Evolutionary conservation across 2,888 invertebrate species (phyloP).

Genomic region (Cosmia trapezina): DNA sequence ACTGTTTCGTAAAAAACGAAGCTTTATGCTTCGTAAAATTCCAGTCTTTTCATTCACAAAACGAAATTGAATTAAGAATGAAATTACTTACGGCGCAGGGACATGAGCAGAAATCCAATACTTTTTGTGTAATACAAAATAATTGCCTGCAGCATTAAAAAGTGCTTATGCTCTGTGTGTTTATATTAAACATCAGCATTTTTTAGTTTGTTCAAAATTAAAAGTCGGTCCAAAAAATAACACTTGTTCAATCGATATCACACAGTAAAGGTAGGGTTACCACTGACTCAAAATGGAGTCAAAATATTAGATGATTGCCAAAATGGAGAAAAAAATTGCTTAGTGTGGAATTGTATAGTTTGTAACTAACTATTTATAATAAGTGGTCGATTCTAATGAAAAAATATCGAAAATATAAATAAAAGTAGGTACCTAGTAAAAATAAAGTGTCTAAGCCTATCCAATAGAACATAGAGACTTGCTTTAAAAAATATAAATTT

Average conservation of each 20-base stretch:
- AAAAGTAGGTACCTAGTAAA: not conserved
- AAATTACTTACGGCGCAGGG: constrained; percentile 21
- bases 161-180: constrained; percentile 50
- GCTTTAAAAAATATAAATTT: no score
- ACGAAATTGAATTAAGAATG: constrained; percentile 40
- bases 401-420: not conserved
- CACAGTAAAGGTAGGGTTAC: constrained; percentile 66
- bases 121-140: constrained; percentile 50
- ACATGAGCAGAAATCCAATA: constrained; percentile 45
- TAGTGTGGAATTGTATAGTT: not conserved
- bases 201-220: constrained; percentile 71
- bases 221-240: constrained; percentile 68
- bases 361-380: not conserved
- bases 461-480: no score
- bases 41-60: constrained; percentile 60
- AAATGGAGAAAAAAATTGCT: fast-evolving
- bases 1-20: constrained; percentile 19
- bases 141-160: constrained; percentile 58
- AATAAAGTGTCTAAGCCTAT: not conserved
- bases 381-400: not conserved
- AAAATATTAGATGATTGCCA: fast-evolving
- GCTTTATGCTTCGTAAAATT: constrained; percentile 21
- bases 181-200: constrained; percentile 56
- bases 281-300: constrained; percentile 7
- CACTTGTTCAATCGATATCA: constrained; percentile 71